Base-by-base conservation (phyloP, 2,797 vertebrate genomes). In the Moxostoma hubbsi region DNA sequence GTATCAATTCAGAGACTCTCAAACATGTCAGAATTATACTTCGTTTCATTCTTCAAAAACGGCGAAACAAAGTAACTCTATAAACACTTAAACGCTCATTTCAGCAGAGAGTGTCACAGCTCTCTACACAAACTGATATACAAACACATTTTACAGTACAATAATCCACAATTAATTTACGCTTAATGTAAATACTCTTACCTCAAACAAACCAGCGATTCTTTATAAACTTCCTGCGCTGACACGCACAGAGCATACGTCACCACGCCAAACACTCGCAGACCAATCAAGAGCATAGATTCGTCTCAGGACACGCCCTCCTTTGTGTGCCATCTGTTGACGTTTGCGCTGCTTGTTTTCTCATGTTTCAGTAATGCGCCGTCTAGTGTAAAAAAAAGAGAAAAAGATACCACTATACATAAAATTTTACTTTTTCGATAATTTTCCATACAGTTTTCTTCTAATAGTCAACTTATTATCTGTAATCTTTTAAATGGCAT, bases 211-310 rank as follows among this genome's bases (percentile, higher is more conserved):
- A 70, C 43, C 46, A 70, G 47, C 57, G 47, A 70, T 45, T 15
- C 66, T 53, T 53, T 77, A 59, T 45, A 77, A 61, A 77, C 66
- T 77, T 77, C 75, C 75, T 77, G 75, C 8, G 51, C n/a, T 5
- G 7, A 53, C 7, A 62, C 47, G 66, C 57, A 24, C 11, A 62
- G 24, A 13, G 13, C 24, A 62, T 6, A 16, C 75, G 75, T 62
- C 49, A 70, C 7, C 49, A 62, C 66, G 75, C 46, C 66, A 54
- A 69, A 69, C 57, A 62, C 0, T 2, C 13, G 6, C 1, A 24
- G n/a, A 0, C 75, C 75, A 77, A 77, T 77, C 24, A 45, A 49
- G 51, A 43, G n/a, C 57, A 46, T 7, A 49, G 18, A 77, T 15
- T 62, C 53, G 51, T 7, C 15, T 24, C 7, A 10, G 24, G 57